These are phyloP conservation scores for Polietes domitor DNA, from an alignment of 2,888 invertebrate species.

Conservation along the genomic window DNA sequence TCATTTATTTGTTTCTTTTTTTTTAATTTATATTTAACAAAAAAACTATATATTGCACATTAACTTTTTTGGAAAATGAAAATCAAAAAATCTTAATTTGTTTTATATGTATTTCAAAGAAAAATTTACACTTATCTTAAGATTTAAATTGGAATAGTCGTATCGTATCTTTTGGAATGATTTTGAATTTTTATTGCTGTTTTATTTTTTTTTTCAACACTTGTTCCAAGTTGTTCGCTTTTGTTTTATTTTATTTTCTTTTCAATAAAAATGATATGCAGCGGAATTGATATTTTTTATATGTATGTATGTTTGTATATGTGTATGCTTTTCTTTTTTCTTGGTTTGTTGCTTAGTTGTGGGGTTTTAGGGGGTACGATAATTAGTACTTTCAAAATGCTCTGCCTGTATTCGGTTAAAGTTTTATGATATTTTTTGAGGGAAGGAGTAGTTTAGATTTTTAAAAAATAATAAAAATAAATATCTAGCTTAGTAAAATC, in stretches of 20 bases:
- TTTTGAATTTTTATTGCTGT: conserved; percentile 40
- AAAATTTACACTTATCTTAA: conserved; percentile 13
- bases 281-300: conserved; percentile 64
- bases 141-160: not conserved
- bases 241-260: conserved; percentile 34
- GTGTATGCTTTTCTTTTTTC: not conserved
- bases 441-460: not conserved
- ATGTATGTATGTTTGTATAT: conserved; percentile 30
- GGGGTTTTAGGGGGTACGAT: conserved; percentile 11
- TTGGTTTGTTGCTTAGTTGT: conserved; percentile 21
- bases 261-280: conserved; percentile 67
- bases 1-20: conserved; percentile 38
- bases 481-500: too few species aligned
- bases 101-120: conserved; percentile 15
- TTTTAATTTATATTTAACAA: conserved; percentile 7
- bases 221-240: not conserved
- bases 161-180: conserved; percentile 5
- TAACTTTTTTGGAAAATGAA: not conserved
- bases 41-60: conserved; percentile 23
- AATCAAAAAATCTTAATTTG: not conserved
- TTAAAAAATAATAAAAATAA: too few species aligned
- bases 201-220: not conserved
- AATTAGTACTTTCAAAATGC: conserved; percentile 65
- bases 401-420: conserved; percentile 47
- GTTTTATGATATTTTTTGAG: not conserved